Conservation (phyloP, 2,113 vertebrate genomes). For the Motacilla alba region DNA sequence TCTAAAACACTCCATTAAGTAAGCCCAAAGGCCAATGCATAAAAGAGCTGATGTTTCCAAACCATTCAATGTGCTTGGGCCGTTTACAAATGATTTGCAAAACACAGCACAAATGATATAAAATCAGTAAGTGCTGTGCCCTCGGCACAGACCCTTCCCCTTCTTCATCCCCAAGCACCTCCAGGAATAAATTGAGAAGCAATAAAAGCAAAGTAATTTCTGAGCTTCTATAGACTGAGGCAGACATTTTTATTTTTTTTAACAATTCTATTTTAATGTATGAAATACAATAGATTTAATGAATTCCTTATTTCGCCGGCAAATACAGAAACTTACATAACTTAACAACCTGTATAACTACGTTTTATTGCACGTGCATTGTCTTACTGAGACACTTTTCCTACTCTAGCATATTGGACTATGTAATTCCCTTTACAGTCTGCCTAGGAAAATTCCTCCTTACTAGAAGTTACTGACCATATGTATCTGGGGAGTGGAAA, state of each 20-base stretch:
- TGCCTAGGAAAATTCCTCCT: not conserved
- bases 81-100: not conserved
- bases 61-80: not conserved
- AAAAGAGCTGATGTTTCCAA: not conserved
- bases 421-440: not conserved
- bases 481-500: not conserved
- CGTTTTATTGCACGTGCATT: not conserved
- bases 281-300: not conserved
- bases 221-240: not conserved
- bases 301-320: fast-evolving
- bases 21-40: not conserved
- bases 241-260: not conserved
- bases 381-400: not conserved
- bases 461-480: not conserved
- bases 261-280: not conserved
- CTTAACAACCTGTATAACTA: not conserved
- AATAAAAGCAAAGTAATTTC: not conserved
- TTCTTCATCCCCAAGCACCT: not conserved
- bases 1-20: not conserved
- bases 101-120: not conserved
- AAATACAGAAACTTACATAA: not conserved
- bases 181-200: not conserved
- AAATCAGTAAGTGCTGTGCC: not conserved
- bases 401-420: not conserved
- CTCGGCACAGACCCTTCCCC: not conserved